Percentiles rank a stretch among this genome's conserved stretches.
phyloP scores from a whole-genome alignment of 1,140 invertebrate species.

The Diuraphis noxia region DNA sequence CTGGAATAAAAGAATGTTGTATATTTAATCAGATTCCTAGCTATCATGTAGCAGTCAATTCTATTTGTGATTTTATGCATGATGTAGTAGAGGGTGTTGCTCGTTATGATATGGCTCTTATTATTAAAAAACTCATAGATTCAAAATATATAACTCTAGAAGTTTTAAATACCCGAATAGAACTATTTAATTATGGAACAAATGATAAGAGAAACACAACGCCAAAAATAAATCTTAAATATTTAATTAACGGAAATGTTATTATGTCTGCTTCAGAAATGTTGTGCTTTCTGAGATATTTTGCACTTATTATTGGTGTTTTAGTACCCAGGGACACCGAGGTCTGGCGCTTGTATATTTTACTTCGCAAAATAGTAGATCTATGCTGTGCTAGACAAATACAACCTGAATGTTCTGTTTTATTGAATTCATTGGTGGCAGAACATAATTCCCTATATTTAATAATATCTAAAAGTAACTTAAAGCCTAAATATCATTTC shows the following conservation, averaged over 20 bases:
- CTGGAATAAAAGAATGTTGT: no score
- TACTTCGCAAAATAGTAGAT: not conserved
- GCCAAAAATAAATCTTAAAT: not conserved
- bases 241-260: not conserved
- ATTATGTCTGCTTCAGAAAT: slow-evolving; percentile 13
- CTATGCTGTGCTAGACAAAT: not conserved
- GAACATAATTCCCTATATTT: not conserved
- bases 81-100: not conserved
- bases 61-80: not conserved
- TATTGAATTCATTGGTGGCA: not conserved
- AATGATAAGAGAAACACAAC: not conserved
- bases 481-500: not conserved
- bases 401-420: not conserved
- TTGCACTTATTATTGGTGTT: not conserved
- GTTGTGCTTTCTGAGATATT: not conserved
- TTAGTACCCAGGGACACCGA: not conserved
- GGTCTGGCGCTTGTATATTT: not conserved
- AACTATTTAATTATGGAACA: not conserved
- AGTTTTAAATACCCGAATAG: not conserved
- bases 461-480: not conserved
- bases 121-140: not conserved
- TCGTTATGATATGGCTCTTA: not conserved
- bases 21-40: no score
- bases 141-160: not conserved
- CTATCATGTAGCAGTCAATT: not conserved